These are phyloP conservation scores for Lacanobia oleracea DNA, from an alignment of 2,888 invertebrate species.

Conservation along the genomic window DNA sequence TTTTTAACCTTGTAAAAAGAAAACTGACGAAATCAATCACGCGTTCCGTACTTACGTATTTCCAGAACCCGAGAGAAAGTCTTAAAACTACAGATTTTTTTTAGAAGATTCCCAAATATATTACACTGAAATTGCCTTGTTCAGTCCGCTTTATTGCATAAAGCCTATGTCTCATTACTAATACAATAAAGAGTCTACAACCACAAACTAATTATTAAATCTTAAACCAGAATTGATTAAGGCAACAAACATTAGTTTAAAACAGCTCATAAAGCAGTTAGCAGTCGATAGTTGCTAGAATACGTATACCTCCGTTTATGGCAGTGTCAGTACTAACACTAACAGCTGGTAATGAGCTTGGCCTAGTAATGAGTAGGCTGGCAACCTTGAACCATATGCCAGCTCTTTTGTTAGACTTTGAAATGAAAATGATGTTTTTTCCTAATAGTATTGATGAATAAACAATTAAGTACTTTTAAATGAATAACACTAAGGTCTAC, in stretches of 20 bases:
- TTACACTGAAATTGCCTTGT: background rate
- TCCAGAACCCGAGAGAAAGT: no score
- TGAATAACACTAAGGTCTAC: background rate
- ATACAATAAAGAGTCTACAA: background rate
- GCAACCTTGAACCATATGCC: conserved; percentile 66
- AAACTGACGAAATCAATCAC: no score
- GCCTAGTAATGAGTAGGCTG: conserved; percentile 59
- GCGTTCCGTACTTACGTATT: no score
- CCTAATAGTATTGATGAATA: conserved; percentile 31
- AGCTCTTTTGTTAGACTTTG: conserved; percentile 52
- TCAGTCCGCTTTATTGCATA: no score
- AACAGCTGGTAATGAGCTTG: conserved; percentile 57
- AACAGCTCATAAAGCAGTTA: conserved; percentile 37
- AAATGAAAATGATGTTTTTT: conserved; percentile 32
- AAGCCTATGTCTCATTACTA: no score
- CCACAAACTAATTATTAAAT: background rate
- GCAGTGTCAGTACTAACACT: conserved; percentile 49
- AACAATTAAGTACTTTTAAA: conserved; percentile 19
- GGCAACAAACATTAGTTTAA: conserved; percentile 15
- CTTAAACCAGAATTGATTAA: background rate
- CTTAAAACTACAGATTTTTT: no score
- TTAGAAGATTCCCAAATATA: no score
- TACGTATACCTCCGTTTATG: conserved; percentile 51
- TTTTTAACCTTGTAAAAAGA: no score
- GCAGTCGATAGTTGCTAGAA: conserved; percentile 52